Evolutionary conservation across 1,140 invertebrate species (phyloP).

Genomic region (Drosophila malerkotliana): DNA sequence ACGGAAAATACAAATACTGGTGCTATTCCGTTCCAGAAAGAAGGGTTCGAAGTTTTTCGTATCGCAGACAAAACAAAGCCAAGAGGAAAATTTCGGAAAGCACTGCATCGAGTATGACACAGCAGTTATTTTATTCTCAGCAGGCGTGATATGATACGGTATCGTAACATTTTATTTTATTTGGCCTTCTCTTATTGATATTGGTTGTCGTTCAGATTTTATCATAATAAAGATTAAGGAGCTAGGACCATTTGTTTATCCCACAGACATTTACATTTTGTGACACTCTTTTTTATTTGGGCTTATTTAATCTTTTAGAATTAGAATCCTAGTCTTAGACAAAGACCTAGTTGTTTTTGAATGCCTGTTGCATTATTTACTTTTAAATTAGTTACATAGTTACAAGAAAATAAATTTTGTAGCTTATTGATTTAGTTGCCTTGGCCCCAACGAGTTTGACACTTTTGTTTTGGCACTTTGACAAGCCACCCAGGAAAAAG

Average conservation of each 20-base stretch:
- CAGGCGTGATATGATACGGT: slow-evolving; percentile 68
- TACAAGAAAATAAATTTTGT: slow-evolving; percentile 33
- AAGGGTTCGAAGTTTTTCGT: slow-evolving; percentile 49
- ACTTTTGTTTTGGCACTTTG: slow-evolving; percentile 68
- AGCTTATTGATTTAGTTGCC: slow-evolving; percentile 68
- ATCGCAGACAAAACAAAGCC: slow-evolving; percentile 53
- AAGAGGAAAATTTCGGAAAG: slow-evolving; percentile 27
- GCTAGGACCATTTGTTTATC: background rate
- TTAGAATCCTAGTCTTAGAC: too few relatives aligned
- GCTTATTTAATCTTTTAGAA: too few relatives aligned
- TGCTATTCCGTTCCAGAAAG: slow-evolving; percentile 3
- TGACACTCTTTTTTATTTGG: background rate
- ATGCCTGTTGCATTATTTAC: too few relatives aligned
- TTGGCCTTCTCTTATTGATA: slow-evolving; percentile 66
- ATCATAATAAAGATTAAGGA: slow-evolving; percentile 31
- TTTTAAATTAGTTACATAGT: background rate
- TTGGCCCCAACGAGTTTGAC: slow-evolving; percentile 57
- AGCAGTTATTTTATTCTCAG: slow-evolving; percentile 6
- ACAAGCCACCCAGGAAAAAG: slow-evolving; percentile 60
- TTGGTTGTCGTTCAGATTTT: slow-evolving; percentile 60
- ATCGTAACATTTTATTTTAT: slow-evolving; percentile 78
- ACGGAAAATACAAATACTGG: slow-evolving; percentile 48
- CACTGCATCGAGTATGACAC: slow-evolving; percentile 46
- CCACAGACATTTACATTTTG: slow-evolving; percentile 2
- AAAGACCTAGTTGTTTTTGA: too few relatives aligned